phyloP scores from a whole-genome alignment of 2,113 vertebrate species.

The Phasianus colchicus region DNA sequence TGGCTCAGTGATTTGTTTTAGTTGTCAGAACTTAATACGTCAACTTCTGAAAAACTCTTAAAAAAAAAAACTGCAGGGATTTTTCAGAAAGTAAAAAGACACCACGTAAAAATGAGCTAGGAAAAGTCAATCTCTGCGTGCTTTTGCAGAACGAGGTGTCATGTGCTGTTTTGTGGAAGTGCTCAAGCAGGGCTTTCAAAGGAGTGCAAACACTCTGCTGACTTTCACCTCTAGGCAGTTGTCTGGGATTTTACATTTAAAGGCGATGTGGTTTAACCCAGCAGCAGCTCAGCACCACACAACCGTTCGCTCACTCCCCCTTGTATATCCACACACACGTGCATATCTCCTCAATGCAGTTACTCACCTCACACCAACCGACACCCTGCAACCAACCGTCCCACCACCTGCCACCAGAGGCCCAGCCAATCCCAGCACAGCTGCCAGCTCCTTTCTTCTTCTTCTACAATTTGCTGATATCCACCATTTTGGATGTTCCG shows the following conservation, averaged over 20 bases:
- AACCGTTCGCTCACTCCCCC: too few species aligned
- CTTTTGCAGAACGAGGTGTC: neutral
- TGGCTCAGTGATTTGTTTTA: neutral
- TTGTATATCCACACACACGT: too few species aligned
- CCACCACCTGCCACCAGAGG: neutral
- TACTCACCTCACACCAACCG: neutral
- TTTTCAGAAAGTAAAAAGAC: neutral
- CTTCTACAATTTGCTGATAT: neutral
- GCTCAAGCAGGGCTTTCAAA: neutral
- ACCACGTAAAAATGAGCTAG: neutral
- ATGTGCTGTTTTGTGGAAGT: neutral
- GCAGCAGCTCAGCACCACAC: neutral
- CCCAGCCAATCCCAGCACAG: too few species aligned
- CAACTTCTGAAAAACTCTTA: neutral
- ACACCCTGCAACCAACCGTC: neutral
- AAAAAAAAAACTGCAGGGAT: neutral
- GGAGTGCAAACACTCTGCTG: neutral
- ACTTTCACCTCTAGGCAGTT: neutral
- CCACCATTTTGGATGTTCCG: neutral
- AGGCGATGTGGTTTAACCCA: neutral
- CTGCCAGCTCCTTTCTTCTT: neutral
- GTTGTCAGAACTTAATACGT: slow-evolving; percentile 25
- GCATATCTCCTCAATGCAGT: neutral
- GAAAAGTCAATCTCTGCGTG: neutral
- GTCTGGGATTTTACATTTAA: neutral